These are phyloP conservation scores for Caenorhabditis macrosperma DNA, from an alignment of 2,888 invertebrate species.

Conservation along the genomic window DNA sequence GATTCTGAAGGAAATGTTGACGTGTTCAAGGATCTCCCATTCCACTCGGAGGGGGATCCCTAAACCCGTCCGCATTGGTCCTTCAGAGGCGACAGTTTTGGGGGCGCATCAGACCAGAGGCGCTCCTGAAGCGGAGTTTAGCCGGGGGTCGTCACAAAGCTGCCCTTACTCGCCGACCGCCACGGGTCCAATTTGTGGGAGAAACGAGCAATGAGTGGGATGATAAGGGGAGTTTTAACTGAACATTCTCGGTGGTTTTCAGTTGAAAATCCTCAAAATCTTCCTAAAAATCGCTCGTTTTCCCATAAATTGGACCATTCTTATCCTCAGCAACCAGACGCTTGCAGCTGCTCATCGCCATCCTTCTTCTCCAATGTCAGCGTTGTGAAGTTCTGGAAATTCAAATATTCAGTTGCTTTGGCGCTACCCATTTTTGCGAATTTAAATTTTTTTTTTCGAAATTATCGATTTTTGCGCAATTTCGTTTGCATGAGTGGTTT, in stretches of 20 bases:
- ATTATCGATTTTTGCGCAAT: too few species aligned
- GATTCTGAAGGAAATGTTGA: background rate
- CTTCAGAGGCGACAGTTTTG: conserved; percentile 38
- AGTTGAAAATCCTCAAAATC: background rate
- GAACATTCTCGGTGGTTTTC: too few species aligned
- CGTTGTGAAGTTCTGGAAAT: conserved; percentile 73
- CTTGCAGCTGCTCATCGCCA: conserved; percentile 69
- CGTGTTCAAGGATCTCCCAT: background rate
- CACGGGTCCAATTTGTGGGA: conserved; percentile 37
- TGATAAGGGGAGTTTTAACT: background rate
- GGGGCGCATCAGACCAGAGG: conserved; percentile 61
- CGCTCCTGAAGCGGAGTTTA: conserved; percentile 70
- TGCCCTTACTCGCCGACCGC: conserved; percentile 44
- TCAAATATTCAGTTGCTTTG: too few species aligned
- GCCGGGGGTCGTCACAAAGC: conserved; percentile 73
- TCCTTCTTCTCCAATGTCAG: conserved; percentile 72
- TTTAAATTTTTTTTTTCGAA: too few species aligned
- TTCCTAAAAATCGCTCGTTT: conserved; percentile 5
- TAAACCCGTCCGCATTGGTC: background rate
- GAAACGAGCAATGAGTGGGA: conserved; percentile 1
- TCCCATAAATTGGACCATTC: conserved; percentile 62
- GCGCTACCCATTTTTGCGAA: too few species aligned
- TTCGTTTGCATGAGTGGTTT: too few species aligned
- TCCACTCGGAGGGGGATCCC: background rate
- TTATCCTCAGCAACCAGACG: conserved; percentile 77